Percentiles rank a stretch among this genome's conserved stretches.
phyloP scores from a whole-genome alignment of 2,888 invertebrate species.

The Osedax frankpressi region DNA sequence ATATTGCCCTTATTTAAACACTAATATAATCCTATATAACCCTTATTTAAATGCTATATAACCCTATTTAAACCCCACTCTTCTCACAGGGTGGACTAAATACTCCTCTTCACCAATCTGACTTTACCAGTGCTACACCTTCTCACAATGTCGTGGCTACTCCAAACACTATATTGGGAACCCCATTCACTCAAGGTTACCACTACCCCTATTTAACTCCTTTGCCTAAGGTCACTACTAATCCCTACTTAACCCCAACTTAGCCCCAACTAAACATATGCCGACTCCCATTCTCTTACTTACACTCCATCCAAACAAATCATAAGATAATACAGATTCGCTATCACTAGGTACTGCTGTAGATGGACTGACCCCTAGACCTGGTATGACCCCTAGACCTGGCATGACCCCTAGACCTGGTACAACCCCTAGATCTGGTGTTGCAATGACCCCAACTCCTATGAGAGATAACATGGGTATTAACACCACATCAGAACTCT shows the following conservation, averaged over 20 bases:
- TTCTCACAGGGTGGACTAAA: constrained; percentile 63
- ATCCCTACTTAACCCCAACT: too few relatives aligned
- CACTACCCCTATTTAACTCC: too few relatives aligned
- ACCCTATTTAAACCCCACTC: too few relatives aligned
- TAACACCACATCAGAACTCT: constrained; percentile 61
- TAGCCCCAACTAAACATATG: too few relatives aligned
- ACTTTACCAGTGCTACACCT: constrained; percentile 73
- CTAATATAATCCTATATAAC: too few relatives aligned
- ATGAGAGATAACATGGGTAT: constrained; percentile 85
- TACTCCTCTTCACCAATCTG: constrained; percentile 76
- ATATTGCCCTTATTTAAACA: too few relatives aligned
- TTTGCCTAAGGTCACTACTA: too few relatives aligned
- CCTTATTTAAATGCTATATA: too few relatives aligned
- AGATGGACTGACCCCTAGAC: constrained; percentile 16
- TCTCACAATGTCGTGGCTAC: constrained; percentile 51
- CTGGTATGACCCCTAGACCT: constrained; percentile 30
- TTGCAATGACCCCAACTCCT: constrained; percentile 55
- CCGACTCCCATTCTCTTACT: too few relatives aligned
- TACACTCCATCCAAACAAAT: too few relatives aligned
- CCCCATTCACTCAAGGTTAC: too few relatives aligned
- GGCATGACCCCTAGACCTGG: constrained; percentile 35
- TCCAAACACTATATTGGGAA: constrained; percentile 43
- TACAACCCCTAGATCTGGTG: constrained; percentile 23
- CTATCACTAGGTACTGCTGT: neutral
- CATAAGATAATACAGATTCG: too few relatives aligned